A percentile compares a stretch with the other conserved stretches of the same genome.
Conservation (phyloP, 2,888 invertebrate species). For the Drosophila flavopinicola region DNA sequence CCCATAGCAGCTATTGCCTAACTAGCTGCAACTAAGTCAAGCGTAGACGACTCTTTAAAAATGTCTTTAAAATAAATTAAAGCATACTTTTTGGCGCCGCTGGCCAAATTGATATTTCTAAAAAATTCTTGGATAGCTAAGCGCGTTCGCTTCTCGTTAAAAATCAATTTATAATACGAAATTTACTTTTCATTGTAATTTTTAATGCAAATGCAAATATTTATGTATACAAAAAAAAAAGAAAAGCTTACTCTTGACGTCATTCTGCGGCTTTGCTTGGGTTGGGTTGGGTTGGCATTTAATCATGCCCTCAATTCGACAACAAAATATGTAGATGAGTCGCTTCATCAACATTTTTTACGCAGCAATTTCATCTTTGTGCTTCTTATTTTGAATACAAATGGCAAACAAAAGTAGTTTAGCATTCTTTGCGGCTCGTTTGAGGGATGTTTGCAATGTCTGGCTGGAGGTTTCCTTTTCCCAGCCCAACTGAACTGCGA, state of each 20-base stretch:
- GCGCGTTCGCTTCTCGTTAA: conserved; percentile 32
- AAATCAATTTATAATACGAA: conserved; percentile 44
- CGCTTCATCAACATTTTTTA: conserved; percentile 55
- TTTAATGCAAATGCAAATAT: conserved; percentile 47
- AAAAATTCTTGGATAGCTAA: neutral
- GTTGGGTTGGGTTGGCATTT: conserved; percentile 39
- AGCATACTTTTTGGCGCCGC: no score
- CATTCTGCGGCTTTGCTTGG: conserved; percentile 16
- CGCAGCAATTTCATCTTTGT: conserved; percentile 60
- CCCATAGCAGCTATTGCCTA: conserved; percentile 6
- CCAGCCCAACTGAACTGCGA: no score
- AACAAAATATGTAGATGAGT: conserved; percentile 70
- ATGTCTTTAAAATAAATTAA: neutral
- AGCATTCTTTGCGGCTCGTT: conserved; percentile 65
- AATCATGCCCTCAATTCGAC: conserved; percentile 61
- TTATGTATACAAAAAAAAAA: conserved; percentile 2
- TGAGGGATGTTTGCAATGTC: conserved; percentile 56
- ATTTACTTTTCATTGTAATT: conserved; percentile 44
- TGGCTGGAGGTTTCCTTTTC: conserved; percentile 28
- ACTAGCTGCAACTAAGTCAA: conserved; percentile 31
- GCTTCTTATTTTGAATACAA: conserved; percentile 51
- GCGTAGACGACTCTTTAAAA: conserved; percentile 8
- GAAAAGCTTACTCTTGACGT: conserved; percentile 46
- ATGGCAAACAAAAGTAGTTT: conserved; percentile 72
- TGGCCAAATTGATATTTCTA: neutral